A percentile compares a stretch with the other conserved stretches of the same genome.
phyloP scores from a whole-genome alignment of 2,888 invertebrate species.

The Opisthograptis luteolata region DNA sequence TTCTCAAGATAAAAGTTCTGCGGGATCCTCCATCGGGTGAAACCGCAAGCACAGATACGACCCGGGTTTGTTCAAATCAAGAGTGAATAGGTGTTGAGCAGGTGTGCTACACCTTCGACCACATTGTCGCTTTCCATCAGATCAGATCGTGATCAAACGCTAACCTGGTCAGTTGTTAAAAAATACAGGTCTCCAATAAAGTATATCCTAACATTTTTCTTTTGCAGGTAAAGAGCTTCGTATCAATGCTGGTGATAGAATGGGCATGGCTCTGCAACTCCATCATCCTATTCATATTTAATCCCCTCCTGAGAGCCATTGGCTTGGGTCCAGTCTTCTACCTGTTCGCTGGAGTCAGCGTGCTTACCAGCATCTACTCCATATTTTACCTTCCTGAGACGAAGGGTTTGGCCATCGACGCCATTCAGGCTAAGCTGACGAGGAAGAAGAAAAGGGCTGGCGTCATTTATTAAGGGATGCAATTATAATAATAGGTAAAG shows the following conservation, averaged over 20 bases:
- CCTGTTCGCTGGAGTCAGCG: slow-evolving; percentile 53
- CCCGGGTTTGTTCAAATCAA: too few species aligned
- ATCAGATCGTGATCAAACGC: too few species aligned
- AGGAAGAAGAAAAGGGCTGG: slow-evolving; percentile 31
- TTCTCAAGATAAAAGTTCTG: too few species aligned
- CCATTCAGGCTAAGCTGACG: slow-evolving; percentile 48
- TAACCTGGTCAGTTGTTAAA: too few species aligned
- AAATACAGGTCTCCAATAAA: too few species aligned
- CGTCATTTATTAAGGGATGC: slow-evolving; percentile 10
- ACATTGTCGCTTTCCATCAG: too few species aligned
- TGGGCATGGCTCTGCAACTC: slow-evolving; percentile 64
- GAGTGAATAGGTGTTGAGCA: too few species aligned
- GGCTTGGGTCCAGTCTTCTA: slow-evolving; percentile 65
- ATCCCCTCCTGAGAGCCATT: slow-evolving; percentile 53
- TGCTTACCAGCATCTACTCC: slow-evolving; percentile 48
- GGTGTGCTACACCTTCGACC: too few species aligned
- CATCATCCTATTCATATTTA: slow-evolving; percentile 59
- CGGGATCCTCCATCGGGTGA: too few species aligned
- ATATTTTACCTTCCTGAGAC: slow-evolving; percentile 57
- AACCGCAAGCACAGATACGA: too few species aligned
- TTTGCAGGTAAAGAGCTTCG: slow-evolving; percentile 57
- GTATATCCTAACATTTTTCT: too few species aligned
- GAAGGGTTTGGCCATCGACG: slow-evolving; percentile 54
- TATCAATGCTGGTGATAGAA: slow-evolving; percentile 57
- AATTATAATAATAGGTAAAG: too few species aligned